phyloP scores from a whole-genome alignment of 2,113 vertebrate genomes.

The Cygnus buccinator region DNA sequence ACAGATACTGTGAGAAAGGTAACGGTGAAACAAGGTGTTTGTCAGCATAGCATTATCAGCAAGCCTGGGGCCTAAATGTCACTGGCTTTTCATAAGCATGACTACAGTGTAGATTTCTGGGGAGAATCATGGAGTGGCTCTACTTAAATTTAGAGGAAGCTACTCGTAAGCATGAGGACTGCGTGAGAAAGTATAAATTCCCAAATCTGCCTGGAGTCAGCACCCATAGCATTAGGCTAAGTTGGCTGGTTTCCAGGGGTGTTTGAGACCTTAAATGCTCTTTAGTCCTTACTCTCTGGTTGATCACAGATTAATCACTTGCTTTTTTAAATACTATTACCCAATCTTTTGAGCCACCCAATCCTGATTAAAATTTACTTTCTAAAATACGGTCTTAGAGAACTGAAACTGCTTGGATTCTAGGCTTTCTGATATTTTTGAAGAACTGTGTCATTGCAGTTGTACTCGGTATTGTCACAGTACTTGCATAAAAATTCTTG shows the following conservation, averaged over 20 bases:
- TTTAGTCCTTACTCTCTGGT: constrained; percentile 48
- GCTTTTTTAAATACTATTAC: constrained; percentile 66
- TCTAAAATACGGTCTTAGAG: constrained; percentile 37
- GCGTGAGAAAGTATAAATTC: neutral
- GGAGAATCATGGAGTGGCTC: neutral
- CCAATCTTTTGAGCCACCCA: constrained; percentile 47
- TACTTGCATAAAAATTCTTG: neutral
- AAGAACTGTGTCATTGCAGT: neutral
- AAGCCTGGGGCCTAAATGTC: neutral
- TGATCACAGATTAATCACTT: constrained; percentile 64
- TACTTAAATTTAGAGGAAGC: neutral
- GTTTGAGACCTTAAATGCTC: constrained; percentile 66
- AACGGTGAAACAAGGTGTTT: neutral
- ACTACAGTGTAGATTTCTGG: neutral
- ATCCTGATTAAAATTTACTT: constrained; percentile 54
- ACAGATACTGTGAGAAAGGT: neutral
- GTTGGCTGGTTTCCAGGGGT: constrained; percentile 38
- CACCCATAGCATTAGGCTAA: constrained; percentile 14
- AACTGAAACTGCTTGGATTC: neutral
- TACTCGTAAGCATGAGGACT: neutral
- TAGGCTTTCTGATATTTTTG: neutral
- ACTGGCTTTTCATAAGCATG: neutral
- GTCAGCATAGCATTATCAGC: neutral
- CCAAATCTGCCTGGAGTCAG: constrained; percentile 5
- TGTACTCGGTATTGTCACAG: neutral